Percentiles rank a stretch among this genome's conserved stretches.
These are phyloP conservation scores for Eumacrocentrus americanus DNA, from an alignment of 2,888 invertebrate genomes.

Conservation along the genomic window DNA sequence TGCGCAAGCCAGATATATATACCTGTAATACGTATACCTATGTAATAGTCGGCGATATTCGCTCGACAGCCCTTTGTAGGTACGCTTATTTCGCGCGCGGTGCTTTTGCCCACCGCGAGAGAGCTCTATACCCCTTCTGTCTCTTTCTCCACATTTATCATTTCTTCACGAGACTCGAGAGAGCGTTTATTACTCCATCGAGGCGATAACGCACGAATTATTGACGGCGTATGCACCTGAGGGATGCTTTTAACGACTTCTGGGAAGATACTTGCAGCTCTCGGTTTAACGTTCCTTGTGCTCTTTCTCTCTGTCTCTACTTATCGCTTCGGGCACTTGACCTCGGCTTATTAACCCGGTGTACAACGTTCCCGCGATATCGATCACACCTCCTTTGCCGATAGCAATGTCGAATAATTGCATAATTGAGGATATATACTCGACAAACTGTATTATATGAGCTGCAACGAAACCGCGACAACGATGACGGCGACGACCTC, in stretches of 20 bases:
- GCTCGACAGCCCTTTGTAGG: background rate
- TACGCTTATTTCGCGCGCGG: background rate
- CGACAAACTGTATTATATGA: slow-evolving; percentile 12
- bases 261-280: slow-evolving; percentile 17
- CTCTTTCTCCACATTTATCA: slow-evolving; percentile 1
- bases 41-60: background rate
- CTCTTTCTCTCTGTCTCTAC: slow-evolving; percentile 7
- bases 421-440: slow-evolving; percentile 29
- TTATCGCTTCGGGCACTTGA: slow-evolving; percentile 30
- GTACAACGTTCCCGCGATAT: slow-evolving; percentile 30
- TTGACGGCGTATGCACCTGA: slow-evolving; percentile 23
- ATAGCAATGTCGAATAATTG: slow-evolving; percentile 30
- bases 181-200: slow-evolving; percentile 20
- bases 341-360: slow-evolving; percentile 35
- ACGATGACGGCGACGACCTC: slow-evolving; percentile 11
- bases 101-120: background rate
- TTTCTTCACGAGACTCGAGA: slow-evolving; percentile 9
- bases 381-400: slow-evolving; percentile 29
- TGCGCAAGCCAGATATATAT: background rate
- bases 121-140: too few species aligned
- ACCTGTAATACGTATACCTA: background rate
- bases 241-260: slow-evolving; percentile 27
- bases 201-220: slow-evolving; percentile 23
- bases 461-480: slow-evolving; percentile 13
- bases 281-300: slow-evolving; percentile 23